Base-by-base conservation (phyloP, 2,797 vertebrate species). In the Todus mexicanus region DNA sequence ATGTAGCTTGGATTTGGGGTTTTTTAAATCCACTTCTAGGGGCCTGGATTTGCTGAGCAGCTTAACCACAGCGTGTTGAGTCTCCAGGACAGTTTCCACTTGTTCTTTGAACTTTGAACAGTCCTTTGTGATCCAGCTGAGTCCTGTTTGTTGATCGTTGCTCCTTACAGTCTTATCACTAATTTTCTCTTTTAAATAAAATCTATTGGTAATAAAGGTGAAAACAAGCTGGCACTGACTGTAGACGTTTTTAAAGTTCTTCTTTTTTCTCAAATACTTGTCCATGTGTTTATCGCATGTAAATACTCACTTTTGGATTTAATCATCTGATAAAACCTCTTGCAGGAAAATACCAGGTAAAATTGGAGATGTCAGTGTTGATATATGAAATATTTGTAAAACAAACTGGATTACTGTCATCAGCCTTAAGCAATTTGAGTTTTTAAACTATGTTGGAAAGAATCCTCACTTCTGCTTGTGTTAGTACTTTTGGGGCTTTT, bases 31-130 rank as follows among this genome's bases (percentile, higher is more conserved):
- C 2, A 4, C 11, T 84, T 6, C 22, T 26, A 27, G 15, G 9
- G 72, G 47, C 22, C 42, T 73, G 51, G 43, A 57, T 89, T 90
- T 90, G 37, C 27, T 63, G 48, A 57, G 11, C 51, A 60, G 48
- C 17, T 84, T 89, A 65, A 37, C 7, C 22, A 13, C 5, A 7
- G 60, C 27, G 35, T 18, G 26, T 9, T 76, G 70, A 86, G 18
- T 80, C 33, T 84, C 18, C 29, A 70, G 59, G 29, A 37, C 23
- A 45, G 29, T 74, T 82, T 70, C 29, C 26, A 12, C 64, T 90
- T 85, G 84, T 60, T 78, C 91, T 93, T 91, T 96, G 91, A 79
- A 87, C 95, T 96, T 95, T 91, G 76, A 70, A 65, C 92, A 27
- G 63, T 54, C 42, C 31, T 15, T 38, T 77, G 21, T 61, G 81